phyloP scores from a whole-genome alignment of 2,797 vertebrate genomes.

The Thaleichthys pacificus region DNA sequence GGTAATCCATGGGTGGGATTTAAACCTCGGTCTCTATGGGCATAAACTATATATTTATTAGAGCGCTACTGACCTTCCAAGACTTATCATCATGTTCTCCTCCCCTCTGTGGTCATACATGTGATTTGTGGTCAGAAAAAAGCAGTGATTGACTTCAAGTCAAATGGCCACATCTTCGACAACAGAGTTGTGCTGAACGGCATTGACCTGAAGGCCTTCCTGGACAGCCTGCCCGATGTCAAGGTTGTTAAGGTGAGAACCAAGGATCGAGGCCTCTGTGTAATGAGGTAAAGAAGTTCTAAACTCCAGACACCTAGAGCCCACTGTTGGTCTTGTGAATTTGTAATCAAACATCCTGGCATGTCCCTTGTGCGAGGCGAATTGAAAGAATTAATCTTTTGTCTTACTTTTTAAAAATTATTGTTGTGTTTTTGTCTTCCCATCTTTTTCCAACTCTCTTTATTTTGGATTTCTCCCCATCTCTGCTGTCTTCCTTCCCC shows the following conservation, averaged over 20 bases:
- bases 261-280: background rate
- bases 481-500: background rate
- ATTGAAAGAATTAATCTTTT: background rate
- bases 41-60: too few species aligned
- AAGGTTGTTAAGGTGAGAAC: slow-evolving; percentile 93
- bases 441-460: background rate
- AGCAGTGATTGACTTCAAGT: slow-evolving; percentile 98
- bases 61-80: too few species aligned
- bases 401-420: background rate
- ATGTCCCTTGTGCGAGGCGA: background rate
- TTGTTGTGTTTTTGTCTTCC: too few species aligned
- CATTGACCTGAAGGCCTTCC: slow-evolving; percentile 96
- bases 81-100: too few species aligned
- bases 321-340: too few species aligned
- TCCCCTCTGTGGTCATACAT: too few species aligned
- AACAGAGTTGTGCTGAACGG: slow-evolving; percentile 98
- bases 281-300: background rate
- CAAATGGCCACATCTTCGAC: slow-evolving; percentile 98
- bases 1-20: too few species aligned
- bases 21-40: too few species aligned
- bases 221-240: slow-evolving; percentile 96
- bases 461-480: background rate
- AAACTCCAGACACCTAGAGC: too few species aligned
- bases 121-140: slow-evolving; percentile 83
- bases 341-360: background rate